Evolutionary conservation across 1,140 invertebrate species (phyloP).

Genomic region (Drosophila teissieri): DNA sequence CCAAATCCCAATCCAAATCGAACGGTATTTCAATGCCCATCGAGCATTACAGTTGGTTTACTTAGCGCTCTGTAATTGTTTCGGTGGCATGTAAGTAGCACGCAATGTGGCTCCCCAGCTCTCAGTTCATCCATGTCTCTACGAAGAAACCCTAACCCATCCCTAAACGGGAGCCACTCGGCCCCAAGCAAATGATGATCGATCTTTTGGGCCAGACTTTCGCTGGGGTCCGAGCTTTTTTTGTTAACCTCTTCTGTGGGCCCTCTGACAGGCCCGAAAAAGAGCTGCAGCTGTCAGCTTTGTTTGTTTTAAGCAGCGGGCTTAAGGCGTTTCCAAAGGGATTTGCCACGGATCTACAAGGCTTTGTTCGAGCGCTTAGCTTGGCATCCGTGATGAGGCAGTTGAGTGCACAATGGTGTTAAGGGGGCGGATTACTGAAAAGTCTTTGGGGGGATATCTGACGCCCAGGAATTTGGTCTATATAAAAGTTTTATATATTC

Average conservation of each 20-base stretch:
- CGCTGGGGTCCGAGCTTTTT: constrained; percentile 45
- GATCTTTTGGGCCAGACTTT: constrained; percentile 71
- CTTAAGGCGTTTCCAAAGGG: constrained; percentile 78
- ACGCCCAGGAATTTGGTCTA: constrained; percentile 5
- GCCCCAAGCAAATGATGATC: constrained; percentile 78
- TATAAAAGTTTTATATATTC: not conserved
- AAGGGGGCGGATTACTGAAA: constrained; percentile 9
- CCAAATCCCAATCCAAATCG: constrained; percentile 41
- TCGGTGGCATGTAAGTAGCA: constrained; percentile 83
- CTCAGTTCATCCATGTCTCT: not conserved
- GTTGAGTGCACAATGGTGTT: constrained; percentile 22
- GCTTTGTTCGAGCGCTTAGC: constrained; percentile 58
- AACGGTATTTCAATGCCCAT: constrained; percentile 74
- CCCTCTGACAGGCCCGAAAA: constrained; percentile 37
- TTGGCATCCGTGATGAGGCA: constrained; percentile 27
- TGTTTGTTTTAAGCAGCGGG: constrained; percentile 77
- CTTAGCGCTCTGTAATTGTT: constrained; percentile 82
- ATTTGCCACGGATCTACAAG: constrained; percentile 78
- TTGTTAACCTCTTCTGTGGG: not conserved
- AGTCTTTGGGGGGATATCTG: constrained; percentile 4
- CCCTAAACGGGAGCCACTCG: constrained; percentile 74
- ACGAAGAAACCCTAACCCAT: constrained; percentile 25
- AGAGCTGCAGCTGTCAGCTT: constrained; percentile 73
- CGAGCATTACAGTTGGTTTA: constrained; percentile 80
- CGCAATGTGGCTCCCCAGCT: constrained; percentile 55